Evolutionary conservation across 2,113 vertebrate species (phyloP).

Genomic region (Chaetorhynchus papuensis): DNA sequence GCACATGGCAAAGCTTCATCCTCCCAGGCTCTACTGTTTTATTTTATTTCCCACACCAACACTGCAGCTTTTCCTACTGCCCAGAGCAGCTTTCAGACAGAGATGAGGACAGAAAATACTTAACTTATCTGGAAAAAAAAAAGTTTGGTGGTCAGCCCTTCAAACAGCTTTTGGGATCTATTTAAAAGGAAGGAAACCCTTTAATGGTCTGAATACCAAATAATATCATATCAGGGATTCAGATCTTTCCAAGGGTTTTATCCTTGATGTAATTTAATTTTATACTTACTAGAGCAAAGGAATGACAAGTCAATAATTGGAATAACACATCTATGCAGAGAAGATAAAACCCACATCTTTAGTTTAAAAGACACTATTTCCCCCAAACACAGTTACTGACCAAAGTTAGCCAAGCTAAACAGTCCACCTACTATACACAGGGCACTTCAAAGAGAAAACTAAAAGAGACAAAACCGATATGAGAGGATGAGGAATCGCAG

Average conservation of each 20-base stretch:
- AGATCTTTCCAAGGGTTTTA: not conserved
- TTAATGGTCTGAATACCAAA: not conserved
- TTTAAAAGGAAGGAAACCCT: not conserved
- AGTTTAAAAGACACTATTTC: not conserved
- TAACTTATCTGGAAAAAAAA: not conserved
- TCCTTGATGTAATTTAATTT: not conserved
- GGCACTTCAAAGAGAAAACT: conserved; percentile 53
- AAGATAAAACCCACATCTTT: not conserved
- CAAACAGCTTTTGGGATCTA: not conserved
- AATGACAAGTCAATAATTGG: not conserved
- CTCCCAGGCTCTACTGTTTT: not conserved
- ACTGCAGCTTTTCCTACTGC: not conserved
- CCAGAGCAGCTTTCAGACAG: not conserved
- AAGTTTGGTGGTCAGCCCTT: not conserved
- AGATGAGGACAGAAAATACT: not conserved
- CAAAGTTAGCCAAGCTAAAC: conserved; percentile 12
- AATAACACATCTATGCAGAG: not conserved
- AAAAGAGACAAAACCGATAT: not conserved
- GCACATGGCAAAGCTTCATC: not conserved
- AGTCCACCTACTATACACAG: not conserved
- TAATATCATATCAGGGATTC: not conserved
- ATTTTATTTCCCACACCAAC: not conserved
- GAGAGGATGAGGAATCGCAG: conserved; percentile 3
- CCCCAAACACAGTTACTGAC: not conserved
- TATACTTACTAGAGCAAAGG: not conserved